Percentiles rank a stretch among this genome's conserved stretches.
Conservation (phyloP, 2,797 vertebrate species). For the Sylvia borin region DNA sequence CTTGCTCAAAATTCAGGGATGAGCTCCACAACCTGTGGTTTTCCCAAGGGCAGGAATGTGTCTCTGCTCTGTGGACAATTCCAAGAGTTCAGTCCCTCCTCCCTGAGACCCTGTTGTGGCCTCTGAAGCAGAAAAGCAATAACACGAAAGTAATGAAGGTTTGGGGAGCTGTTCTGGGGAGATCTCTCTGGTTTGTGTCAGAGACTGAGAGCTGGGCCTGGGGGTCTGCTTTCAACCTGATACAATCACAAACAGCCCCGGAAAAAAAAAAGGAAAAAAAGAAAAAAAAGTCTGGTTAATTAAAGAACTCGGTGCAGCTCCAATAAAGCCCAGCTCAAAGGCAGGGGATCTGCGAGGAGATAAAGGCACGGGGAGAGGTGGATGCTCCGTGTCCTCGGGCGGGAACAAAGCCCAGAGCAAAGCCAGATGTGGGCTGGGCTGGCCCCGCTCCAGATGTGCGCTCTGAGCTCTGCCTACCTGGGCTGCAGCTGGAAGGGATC, state of each 20-base stretch:
- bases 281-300: not conserved
- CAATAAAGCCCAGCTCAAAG: not conserved
- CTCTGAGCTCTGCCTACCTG: not conserved
- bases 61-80: fast-evolving
- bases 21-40: fast-evolving
- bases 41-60: not conserved
- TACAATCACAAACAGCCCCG: constrained; percentile 8
- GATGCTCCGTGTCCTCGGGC: not conserved
- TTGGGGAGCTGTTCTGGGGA: not conserved
- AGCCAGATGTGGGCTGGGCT: constrained; percentile 45
- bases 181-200: constrained; percentile 57
- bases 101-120: not conserved
- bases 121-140: not conserved
- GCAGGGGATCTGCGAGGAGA: not conserved
- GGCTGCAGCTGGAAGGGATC: not conserved
- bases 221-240: constrained; percentile 13
- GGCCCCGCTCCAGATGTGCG: not conserved
- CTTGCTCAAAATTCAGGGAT: not conserved
- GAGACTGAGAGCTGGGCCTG: not conserved
- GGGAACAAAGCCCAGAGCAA: not conserved
- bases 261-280: not conserved
- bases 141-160: not conserved
- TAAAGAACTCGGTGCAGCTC: not conserved
- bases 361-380: not conserved
- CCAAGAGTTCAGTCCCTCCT: not conserved